phyloP scores from a whole-genome alignment of 2,888 invertebrate genomes.

The Chironomus tentans region DNA sequence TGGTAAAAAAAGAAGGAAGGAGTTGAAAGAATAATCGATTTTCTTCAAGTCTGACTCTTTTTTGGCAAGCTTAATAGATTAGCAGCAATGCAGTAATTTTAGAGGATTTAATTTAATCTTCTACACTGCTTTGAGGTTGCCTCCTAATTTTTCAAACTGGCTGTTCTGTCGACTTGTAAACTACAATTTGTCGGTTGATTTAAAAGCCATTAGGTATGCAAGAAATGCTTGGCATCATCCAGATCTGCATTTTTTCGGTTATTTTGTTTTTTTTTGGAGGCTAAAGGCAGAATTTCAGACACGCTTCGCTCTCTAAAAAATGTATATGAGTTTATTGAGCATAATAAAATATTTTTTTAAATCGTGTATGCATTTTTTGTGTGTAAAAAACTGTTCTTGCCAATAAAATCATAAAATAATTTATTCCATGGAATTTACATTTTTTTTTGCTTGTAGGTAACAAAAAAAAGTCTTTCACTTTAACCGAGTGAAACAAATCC shows the following conservation, averaged over 20 bases:
- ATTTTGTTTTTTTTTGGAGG: neutral
- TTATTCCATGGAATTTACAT: neutral
- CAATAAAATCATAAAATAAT: slow-evolving; percentile 22
- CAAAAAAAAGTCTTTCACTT: neutral
- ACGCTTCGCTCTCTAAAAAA: neutral
- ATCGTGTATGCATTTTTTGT: neutral
- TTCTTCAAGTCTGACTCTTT: neutral
- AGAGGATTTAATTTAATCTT: no score
- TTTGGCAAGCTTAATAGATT: neutral
- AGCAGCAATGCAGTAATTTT: neutral
- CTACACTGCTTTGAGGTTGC: no score
- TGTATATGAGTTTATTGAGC: neutral
- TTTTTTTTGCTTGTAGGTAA: slow-evolving; percentile 12
- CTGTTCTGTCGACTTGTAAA: no score
- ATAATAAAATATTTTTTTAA: neutral
- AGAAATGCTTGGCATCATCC: neutral
- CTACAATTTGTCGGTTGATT: neutral
- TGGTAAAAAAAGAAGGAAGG: no score
- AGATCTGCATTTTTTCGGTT: no score
- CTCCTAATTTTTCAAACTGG: no score
- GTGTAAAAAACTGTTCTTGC: neutral
- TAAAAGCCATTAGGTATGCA: neutral
- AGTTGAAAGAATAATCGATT: slow-evolving; percentile 17
- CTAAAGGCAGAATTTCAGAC: neutral
- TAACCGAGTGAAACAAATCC: no score